Evolutionary conservation across 2,888 invertebrate genomes (phyloP).

Genomic region (Eristalis arbustorum): DNA sequence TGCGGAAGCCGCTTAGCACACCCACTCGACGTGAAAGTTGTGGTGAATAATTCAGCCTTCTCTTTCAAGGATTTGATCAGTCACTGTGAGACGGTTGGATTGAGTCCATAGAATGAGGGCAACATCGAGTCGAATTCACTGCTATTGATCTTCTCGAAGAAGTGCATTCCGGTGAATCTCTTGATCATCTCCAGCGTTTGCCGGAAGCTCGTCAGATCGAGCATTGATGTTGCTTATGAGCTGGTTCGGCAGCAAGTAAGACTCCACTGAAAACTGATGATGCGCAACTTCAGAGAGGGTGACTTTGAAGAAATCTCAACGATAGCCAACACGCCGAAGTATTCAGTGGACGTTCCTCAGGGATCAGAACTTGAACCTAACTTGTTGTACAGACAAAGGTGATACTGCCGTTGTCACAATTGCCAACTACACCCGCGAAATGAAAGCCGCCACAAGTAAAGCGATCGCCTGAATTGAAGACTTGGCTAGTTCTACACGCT

Average conservation of each 20-base stretch:
- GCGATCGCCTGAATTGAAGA: no score
- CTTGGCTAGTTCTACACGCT: no score
- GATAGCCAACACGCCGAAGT: no score
- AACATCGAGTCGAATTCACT: slow-evolving; percentile 81
- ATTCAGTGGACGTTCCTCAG: no score
- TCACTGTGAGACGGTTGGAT: neutral
- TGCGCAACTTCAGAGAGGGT: slow-evolving; percentile 87
- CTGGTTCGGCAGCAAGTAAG: slow-evolving; percentile 95
- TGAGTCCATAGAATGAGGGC: neutral
- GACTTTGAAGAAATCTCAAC: slow-evolving; percentile 99
- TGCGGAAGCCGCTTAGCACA: slow-evolving; percentile 30
- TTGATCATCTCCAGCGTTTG: slow-evolving; percentile 95
- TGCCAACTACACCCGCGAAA: no score
- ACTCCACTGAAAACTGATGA: slow-evolving; percentile 90
- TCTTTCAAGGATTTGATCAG: slow-evolving; percentile 39
- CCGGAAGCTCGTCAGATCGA: slow-evolving; percentile 87
- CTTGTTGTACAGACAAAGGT: no score
- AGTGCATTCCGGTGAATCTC: slow-evolving; percentile 92
- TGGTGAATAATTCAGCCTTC: no score
- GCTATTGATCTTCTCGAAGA: slow-evolving; percentile 91
- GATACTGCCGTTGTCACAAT: no score
- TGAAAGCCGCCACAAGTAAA: no score
- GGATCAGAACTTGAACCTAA: no score
- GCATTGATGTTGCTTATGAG: slow-evolving; percentile 87
- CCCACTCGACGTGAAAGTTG: slow-evolving; percentile 17